Evolutionary conservation across 2,888 invertebrate species (phyloP), one percentile per base, ranked within the genome.

Genomic region (Ceramica pisi): DNA sequence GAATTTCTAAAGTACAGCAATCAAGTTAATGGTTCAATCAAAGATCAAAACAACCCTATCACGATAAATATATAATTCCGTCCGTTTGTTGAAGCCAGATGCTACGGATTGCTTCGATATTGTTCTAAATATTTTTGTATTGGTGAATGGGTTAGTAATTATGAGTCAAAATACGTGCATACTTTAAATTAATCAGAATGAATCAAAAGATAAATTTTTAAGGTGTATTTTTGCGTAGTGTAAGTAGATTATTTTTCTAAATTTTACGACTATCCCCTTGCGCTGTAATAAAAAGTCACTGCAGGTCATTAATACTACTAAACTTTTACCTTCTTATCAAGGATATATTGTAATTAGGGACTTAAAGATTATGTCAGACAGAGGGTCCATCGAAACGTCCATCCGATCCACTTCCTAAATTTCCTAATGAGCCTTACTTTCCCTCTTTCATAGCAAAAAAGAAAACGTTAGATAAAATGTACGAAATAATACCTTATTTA

Each of bases 1-100:
- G 93, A 94, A 93, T 93, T 95, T 93, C 94, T 91, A 91, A 94
- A 95, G 94, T 93, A 93, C 92, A 89, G 94, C 92, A 94, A 94
- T 95, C 92, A 94, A 94, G 88, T 94, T 94, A 94, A 94, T 93
- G 91, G 90, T 92, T 94, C 93, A 93, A 94, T 95, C 94, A 94
- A 93, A 94, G 93, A 95, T 94, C 94, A 94, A 92, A 94, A 94
- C 93, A 94, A 93, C 92, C 90, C 91, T 91, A 91, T 92, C 89
- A 90, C 90, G 92, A 91, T 93, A 92, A 93, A 93, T 92, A 92
- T 91, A 90, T 89, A 89, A 91, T 90, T 90, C 87, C 85, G 87
- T 84, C 82, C 87, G 85, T 89, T 90, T 87, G 87, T 88, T 88
- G 73, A 84, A 80, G 78, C 84, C 87, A 87, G 88, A 86, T 88